Base-by-base conservation (phyloP, 2,113 vertebrate species). In the Toxostoma redivivum region DNA sequence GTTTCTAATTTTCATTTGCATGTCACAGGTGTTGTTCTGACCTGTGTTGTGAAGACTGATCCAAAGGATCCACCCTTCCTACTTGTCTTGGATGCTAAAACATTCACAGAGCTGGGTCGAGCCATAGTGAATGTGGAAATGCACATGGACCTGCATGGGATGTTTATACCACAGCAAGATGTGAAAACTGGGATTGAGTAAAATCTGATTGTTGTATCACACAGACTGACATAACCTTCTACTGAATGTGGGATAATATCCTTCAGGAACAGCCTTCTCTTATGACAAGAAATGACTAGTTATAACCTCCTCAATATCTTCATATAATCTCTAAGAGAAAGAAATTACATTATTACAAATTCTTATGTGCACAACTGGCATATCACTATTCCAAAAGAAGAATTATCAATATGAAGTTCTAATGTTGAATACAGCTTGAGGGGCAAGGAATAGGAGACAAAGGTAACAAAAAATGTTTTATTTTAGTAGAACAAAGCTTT, bases 101-200 rank as follows among this genome's bases (percentile, higher is more conserved):
- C 97, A 4, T 99, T 99, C 40, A 98, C 98, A 73, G 99, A 99
- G 93, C 37, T 99, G 16, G 99, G 98, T 33, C 98, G 99, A 6
- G 99, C 99, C 9, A 95, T 56, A 2, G 76, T 99, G 17, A 92
- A 97, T 10, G 91, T 90, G 15, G 97, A 98, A 15, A 76, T 99
- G 76, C 97, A 98, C 35, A 92, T 98, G 91, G 99, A 99, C 70
- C 97, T 99, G 94, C 99, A 99, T 0, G 99, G 99, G 30, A 37
- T 98, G 21, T 99, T 99, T 73, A 98, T 99, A 90, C 98, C 98
- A 21, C 93, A 97, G 27, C 81, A 92, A 22, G 66, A 40, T 38
- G 23, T 94, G 87, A 95, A 88, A 53, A 11, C 65, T 56, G 70
- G 86, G 27, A 64, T 54, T 27, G 82, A 95, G 30, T 97, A 79